These are phyloP conservation scores for Campylorhamphus procurvoides DNA, from an alignment of 2,113 vertebrate genomes.

Conservation along the genomic window DNA sequence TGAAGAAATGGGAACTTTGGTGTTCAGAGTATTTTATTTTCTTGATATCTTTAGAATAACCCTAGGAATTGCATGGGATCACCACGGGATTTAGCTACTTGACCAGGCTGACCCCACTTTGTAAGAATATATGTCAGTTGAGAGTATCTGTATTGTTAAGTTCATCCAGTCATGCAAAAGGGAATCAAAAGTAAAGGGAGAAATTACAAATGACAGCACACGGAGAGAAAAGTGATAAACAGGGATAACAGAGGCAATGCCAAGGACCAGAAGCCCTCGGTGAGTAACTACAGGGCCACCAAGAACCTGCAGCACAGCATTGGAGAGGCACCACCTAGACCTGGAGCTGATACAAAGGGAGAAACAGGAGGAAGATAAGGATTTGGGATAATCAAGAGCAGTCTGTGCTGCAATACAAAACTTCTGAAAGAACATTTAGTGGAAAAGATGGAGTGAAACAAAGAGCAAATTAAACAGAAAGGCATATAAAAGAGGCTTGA, in stretches of 20 bases:
- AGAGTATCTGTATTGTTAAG: neutral
- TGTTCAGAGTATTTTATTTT: neutral
- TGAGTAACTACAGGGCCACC: neutral
- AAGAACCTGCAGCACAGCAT: neutral
- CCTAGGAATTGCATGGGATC: neutral
- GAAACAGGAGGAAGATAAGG: rapidly evolving
- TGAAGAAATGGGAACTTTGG: neutral
- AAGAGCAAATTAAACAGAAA: neutral
- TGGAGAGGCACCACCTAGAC: neutral
- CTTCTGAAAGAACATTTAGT: neutral
- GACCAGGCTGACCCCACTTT: neutral
- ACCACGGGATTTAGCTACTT: neutral
- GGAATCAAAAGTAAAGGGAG: neutral
- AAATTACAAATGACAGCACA: neutral
- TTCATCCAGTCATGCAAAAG: neutral
- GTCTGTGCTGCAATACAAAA: neutral
- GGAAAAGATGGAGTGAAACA: neutral
- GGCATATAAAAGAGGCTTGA: neutral
- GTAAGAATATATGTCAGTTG: neutral
- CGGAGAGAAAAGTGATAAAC: neutral
- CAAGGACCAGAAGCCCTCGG: neutral
- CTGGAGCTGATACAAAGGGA: neutral
- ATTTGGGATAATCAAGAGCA: neutral
- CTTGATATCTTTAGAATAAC: neutral
- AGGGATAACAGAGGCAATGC: neutral